Evolutionary conservation across 2,888 invertebrate species (phyloP), one percentile per base, ranked within the genome.

Genomic region (Drosophila merina): DNA sequence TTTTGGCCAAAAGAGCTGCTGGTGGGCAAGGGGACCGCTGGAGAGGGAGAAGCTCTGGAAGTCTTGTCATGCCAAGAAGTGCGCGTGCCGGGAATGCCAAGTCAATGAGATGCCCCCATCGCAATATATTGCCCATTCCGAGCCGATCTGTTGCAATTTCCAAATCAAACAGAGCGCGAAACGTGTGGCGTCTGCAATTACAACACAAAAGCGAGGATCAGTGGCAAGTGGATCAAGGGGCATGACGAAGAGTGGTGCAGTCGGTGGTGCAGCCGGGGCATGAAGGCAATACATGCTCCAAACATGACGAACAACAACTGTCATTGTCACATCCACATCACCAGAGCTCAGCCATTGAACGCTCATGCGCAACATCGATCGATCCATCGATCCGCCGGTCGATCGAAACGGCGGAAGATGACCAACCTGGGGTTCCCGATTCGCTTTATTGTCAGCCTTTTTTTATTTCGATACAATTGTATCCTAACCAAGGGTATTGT

Each of bases 231-330:
- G 58, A 42, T 42, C 42, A 20, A 42, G 14, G 42, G 42, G 59
- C 59, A 36, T 10, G 47, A 30, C 45, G 26, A n/a, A 20, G n/a
- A 20, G 59, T 10, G 45, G 20, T 40, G 55, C 14, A 14, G 45
- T 12, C 14, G 28, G 54, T 10, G 42, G 40, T 20, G 28, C 8
- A n/a, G 10, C 36, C 8, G 25, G 56, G 38, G 3, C 3, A 5
- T 5, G 45, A 36, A 56, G 69, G 47, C 57, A 42, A 30, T 50
- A 83, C 82, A 83, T 84, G 86, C 76, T 50, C 74, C 85, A 78
- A 88, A 86, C 86, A 86, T 86, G 86, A 86, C 85, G 86, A 86
- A 88, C 88, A 88, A 88, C 89, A 88, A 88, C 88, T 88, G 88
- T 88, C 88, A 86, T 88, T 88, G 89, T 88, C 89, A 88, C 88